Percentiles rank a stretch among this genome's conserved stretches.
Conservation (phyloP, 1,140 invertebrate species). For the Drosophila kepulauana region DNA sequence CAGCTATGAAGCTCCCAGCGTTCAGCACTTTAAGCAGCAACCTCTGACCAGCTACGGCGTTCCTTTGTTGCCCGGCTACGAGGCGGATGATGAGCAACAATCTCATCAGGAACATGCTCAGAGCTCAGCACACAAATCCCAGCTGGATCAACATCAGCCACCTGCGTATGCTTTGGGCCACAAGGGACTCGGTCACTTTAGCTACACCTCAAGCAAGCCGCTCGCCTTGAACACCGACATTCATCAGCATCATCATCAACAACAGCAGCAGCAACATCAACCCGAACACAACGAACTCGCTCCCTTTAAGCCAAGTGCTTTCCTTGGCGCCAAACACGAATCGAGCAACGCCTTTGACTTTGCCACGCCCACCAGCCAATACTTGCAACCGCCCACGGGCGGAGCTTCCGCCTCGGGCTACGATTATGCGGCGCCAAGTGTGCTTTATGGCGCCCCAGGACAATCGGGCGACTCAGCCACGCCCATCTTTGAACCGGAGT, state of each 20-base stretch:
- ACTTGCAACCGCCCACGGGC: conserved; percentile 53
- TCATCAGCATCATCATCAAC: conserved; percentile 23
- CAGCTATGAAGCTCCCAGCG: conserved; percentile 53
- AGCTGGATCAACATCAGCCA: conserved; percentile 36
- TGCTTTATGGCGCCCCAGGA: conserved; percentile 64
- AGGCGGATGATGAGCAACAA: conserved; percentile 38
- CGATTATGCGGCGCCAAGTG: conserved; percentile 59
- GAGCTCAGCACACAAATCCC: conserved; percentile 10
- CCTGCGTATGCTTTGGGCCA: conserved; percentile 74
- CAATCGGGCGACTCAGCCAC: conserved; percentile 72
- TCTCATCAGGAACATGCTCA: conserved; percentile 36
- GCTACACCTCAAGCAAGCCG: conserved; percentile 72
- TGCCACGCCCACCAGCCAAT: conserved; percentile 61
- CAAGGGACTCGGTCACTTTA: conserved; percentile 79
- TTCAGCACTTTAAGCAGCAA: conserved; percentile 57
- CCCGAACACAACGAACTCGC: conserved; percentile 35
- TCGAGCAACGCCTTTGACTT: conserved; percentile 59
- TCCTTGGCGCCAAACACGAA: conserved; percentile 73
- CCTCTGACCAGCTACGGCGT: conserved; percentile 67
- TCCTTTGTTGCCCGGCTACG: conserved; percentile 62
- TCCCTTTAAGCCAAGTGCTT: conserved; percentile 79
- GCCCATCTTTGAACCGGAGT: conserved; percentile 72
- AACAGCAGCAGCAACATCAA: conserved; percentile 22
- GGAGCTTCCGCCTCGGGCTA: conserved; percentile 54
- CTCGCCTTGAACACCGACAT: conserved; percentile 69